Base-by-base conservation (phyloP, 2,888 invertebrate species). In the Ypsolopha sequella region DNA sequence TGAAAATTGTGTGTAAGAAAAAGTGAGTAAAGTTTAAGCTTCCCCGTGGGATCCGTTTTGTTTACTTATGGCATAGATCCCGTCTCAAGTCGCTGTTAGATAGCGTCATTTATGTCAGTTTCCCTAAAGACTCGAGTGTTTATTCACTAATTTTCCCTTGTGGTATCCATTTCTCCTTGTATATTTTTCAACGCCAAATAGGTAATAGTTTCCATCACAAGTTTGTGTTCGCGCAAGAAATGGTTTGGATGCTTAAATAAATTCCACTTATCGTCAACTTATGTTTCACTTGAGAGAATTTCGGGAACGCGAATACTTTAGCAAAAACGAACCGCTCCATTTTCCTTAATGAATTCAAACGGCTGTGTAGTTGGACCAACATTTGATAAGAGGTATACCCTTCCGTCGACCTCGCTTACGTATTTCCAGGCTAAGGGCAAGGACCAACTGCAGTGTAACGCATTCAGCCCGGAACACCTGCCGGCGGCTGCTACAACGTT, bases 261-360 rank as follows among this genome's bases (percentile, higher is more conserved):
- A 24, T 24, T 24, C 24, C 24, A 24, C 24, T 24, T 24, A 24
- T 24, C 24, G 24, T 24, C 24, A 2, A 24, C 24, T 24, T 24
- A 24, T 24, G 2, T 2, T 24, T 24, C 24, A 24, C 24, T 4
- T 3, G 24, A 24, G 2, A 4, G 24, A 24, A 24, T 24, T 24
- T 24, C 24, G 24, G 24, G 24, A 24, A 24, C 24, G 24, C 24
- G 24, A 24, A 24, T 24, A 9, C 24, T 36, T 13, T 2, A 13
- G 11, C 38, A 11, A 36, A 36, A 36, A 36, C 13, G 36, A 36
- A 47, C 13, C 36, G 36, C 35, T 8, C 10, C 13, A 55, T 53
- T 50, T 47, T 50, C 58, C 57, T 63, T 65, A 63, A 62, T 65
- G 57, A 65, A 70, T 68, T 60, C 62, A 63, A 66, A 65, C 57